Evolutionary conservation across 1,140 invertebrate species (phyloP), one percentile per base, ranked within the genome.

Genomic region (Heliothis subflexa): DNA sequence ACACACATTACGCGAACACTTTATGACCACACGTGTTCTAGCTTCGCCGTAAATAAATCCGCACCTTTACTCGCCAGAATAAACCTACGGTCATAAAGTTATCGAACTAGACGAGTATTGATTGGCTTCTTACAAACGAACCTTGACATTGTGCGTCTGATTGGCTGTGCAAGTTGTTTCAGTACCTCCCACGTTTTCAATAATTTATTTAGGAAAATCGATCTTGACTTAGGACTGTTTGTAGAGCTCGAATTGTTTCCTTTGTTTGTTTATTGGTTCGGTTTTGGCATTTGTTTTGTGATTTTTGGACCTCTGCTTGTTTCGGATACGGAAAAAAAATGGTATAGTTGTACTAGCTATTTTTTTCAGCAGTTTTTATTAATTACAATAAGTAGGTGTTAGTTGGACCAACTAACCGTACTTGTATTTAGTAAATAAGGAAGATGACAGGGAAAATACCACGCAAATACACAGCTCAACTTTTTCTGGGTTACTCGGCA

Each of bases 111-210:
- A 75, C 59, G 7, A 4, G 14, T 75, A 75, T 75, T 64, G 73
- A 75, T 75, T 62, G 33, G 40, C 47, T 75, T 33, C 21, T 62
- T 66, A 52, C 59, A 54, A 12, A 33, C 0, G 25, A 52, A 64
- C 73, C 73, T 75, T 75, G 73, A 64, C 73, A 64, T 75, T 75
- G 73, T 21, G 28, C 52, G 49, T 62, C 47, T 52, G 73, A 75
- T 62, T 62, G 73, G 57, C 45, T 47, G 47, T 75, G 14, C 52
- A 64, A 10, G 50, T 75, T 52, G 73, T 54, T 64, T 50, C 57
- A 33, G 59, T 75, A 21, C 73, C 73, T 75, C 73, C 73, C 59
- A 75, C 73, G 45, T 18, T 64, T 47, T 75, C 47, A 75, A 40
- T 75, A 64, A 64, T 62, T 75, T 64, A 75, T 75, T 75, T 59